These are phyloP conservation scores for Napeogenes inachia DNA, from an alignment of 2,888 invertebrate species.

Conservation along the genomic window DNA sequence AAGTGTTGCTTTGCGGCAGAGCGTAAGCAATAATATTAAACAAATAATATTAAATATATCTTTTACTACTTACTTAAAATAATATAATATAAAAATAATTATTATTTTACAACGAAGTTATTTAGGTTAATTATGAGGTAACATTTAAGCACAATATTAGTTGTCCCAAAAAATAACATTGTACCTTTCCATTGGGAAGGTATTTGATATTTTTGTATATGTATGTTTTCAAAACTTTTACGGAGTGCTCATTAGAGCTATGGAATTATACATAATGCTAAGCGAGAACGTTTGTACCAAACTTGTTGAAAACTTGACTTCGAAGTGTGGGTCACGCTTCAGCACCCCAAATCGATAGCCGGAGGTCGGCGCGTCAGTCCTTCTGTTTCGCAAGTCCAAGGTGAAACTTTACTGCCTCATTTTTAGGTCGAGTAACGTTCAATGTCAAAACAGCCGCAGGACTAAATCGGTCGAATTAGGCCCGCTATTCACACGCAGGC, in stretches of 20 bases:
- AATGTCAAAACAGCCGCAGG: slow-evolving; percentile 67
- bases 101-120: too few species aligned
- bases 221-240: not conserved
- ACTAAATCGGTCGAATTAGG: slow-evolving; percentile 56
- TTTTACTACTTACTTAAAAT: too few species aligned
- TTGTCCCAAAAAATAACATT: too few species aligned
- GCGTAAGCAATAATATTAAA: not conserved
- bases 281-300: slow-evolving; percentile 15
- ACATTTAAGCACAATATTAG: too few species aligned
- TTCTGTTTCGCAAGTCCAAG: slow-evolving; percentile 66
- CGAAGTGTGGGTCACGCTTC: slow-evolving; percentile 21
- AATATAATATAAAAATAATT: too few species aligned
- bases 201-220: too few species aligned
- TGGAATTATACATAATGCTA: slow-evolving; percentile 4
- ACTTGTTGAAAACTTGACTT: slow-evolving; percentile 22
- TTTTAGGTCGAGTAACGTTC: slow-evolving; percentile 60
- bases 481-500: slow-evolving; percentile 35
- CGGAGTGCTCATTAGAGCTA: not conserved
- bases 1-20: slow-evolving; percentile 1
- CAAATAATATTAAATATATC: too few species aligned
- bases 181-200: too few species aligned
- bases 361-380: slow-evolving; percentile 56
- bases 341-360: slow-evolving; percentile 50
- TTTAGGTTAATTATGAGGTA: too few species aligned
- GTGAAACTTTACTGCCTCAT: slow-evolving; percentile 48